Conservation (phyloP, 2,797 vertebrate species). For the Sebastes paucispinis region DNA sequence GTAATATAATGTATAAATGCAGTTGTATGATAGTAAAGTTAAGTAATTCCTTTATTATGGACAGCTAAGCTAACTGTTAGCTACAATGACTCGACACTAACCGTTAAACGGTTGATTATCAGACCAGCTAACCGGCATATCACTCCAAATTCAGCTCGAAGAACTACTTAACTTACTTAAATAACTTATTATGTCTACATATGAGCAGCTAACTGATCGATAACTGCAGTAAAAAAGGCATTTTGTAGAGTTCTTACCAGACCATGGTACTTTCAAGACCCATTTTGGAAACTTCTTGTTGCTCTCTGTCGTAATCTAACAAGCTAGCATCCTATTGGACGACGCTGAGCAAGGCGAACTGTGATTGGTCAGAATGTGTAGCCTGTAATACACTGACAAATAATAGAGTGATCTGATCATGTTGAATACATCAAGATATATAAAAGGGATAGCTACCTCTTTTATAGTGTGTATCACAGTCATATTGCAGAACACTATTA, state of each 20-base stretch:
- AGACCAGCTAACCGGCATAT: rapidly evolving
- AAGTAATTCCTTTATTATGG: neutral
- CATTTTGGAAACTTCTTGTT: slow-evolving; percentile 89
- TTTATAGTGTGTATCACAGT: neutral
- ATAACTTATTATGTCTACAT: rapidly evolving
- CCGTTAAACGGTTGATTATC: neutral
- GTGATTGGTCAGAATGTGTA: slow-evolving; percentile 61
- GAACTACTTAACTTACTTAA: neutral
- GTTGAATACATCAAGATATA: neutral
- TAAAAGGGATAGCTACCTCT: neutral
- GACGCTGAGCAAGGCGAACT: slow-evolving; percentile 24
- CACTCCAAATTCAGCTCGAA: neutral
- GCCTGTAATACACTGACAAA: neutral
- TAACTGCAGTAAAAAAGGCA: neutral
- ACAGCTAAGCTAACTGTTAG: slow-evolving; percentile 25
- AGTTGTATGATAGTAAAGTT: rapidly evolving
- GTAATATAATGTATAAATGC: rapidly evolving
- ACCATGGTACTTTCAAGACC: slow-evolving; percentile 98
- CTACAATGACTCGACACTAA: slow-evolving; percentile 77
- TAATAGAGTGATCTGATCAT: too few relatives aligned
- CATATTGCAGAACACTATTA: neutral
- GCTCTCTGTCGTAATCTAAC: slow-evolving; percentile 44
- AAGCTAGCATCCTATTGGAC: slow-evolving; percentile 77
- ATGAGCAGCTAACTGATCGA: neutral
- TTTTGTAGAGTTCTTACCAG: slow-evolving; percentile 86